phyloP scores from a whole-genome alignment of 1,140 invertebrate species.

The Drosophila sucinea region DNA sequence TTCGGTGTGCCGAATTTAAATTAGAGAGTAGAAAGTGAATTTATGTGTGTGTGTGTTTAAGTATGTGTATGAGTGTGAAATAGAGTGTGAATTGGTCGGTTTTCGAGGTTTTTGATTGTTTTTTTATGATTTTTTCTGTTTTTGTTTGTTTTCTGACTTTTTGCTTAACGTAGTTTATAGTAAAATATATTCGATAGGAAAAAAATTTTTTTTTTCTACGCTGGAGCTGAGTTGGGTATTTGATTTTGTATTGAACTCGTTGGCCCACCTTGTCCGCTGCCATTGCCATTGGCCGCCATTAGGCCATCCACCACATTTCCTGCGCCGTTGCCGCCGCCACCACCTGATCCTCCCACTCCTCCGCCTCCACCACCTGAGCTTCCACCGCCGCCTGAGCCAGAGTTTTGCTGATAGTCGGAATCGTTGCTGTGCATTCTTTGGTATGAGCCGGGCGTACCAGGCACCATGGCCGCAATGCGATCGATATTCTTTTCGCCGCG shows the following conservation, averaged over 20 bases:
- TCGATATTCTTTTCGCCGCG: slow-evolving; percentile 88
- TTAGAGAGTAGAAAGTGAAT: slow-evolving; percentile 40
- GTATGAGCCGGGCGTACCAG: slow-evolving; percentile 88
- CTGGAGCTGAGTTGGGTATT: slow-evolving; percentile 41
- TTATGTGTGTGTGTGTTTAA: slow-evolving; percentile 30
- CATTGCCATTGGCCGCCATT: slow-evolving; percentile 66
- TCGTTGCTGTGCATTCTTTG: slow-evolving; percentile 94
- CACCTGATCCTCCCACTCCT: slow-evolving; percentile 26
- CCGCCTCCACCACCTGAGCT: slow-evolving; percentile 47
- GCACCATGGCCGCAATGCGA: slow-evolving; percentile 82
- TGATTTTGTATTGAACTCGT: slow-evolving; percentile 56
- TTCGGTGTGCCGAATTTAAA: slow-evolving; percentile 43
- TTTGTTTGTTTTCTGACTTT: neutral
- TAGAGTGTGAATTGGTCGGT: slow-evolving; percentile 5
- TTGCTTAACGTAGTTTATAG: slow-evolving; percentile 9
- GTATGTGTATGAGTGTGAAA: slow-evolving; percentile 11
- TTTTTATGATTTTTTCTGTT: neutral
- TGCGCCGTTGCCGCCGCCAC: slow-evolving; percentile 50
- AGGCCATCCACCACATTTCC: slow-evolving; percentile 66
- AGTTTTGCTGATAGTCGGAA: slow-evolving; percentile 84
- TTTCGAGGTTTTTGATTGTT: slow-evolving; percentile 12
- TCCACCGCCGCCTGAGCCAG: slow-evolving; percentile 45
- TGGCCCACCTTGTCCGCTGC: slow-evolving; percentile 82
- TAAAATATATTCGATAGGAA: slow-evolving; percentile 9
- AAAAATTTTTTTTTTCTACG: slow-evolving; percentile 12